These are phyloP conservation scores for Parnassius smintheus DNA, from an alignment of 2,888 invertebrate species.

Conservation along the genomic window DNA sequence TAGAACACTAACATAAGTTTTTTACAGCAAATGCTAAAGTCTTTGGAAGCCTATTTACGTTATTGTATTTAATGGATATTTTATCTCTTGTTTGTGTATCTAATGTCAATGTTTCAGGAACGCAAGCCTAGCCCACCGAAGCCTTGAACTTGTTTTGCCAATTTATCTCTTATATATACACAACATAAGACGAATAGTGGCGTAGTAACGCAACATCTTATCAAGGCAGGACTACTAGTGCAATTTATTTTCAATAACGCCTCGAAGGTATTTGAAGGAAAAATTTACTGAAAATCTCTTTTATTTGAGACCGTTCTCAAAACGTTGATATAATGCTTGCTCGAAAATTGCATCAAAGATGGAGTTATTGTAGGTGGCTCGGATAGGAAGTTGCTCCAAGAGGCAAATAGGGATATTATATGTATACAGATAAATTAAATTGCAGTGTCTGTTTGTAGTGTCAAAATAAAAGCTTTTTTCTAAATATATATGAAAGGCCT, in stretches of 20 bases:
- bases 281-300: slow-evolving; percentile 19
- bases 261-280: slow-evolving; percentile 19
- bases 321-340: slow-evolving; percentile 7
- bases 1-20: no score
- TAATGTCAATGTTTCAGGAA: slow-evolving; percentile 19
- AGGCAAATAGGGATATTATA: no score
- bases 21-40: no score
- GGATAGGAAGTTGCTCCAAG: no score
- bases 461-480: no score
- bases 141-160: background rate
- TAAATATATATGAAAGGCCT: no score
- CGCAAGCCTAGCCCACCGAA: slow-evolving; percentile 2
- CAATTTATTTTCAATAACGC: slow-evolving; percentile 28
- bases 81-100: slow-evolving; percentile 7
- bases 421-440: no score
- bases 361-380: slow-evolving; percentile 7
- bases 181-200: slow-evolving; percentile 13
- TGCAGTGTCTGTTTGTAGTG: no score
- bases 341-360: slow-evolving; percentile 14
- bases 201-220: background rate
- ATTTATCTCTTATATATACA: slow-evolving; percentile 21
- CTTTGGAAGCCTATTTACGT: slow-evolving; percentile 2
- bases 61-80: slow-evolving; percentile 9
- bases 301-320: slow-evolving; percentile 13
- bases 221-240: slow-evolving; percentile 9